phyloP scores from a whole-genome alignment of 2,888 invertebrate genomes.

The Cosmorhoe ocellata region DNA sequence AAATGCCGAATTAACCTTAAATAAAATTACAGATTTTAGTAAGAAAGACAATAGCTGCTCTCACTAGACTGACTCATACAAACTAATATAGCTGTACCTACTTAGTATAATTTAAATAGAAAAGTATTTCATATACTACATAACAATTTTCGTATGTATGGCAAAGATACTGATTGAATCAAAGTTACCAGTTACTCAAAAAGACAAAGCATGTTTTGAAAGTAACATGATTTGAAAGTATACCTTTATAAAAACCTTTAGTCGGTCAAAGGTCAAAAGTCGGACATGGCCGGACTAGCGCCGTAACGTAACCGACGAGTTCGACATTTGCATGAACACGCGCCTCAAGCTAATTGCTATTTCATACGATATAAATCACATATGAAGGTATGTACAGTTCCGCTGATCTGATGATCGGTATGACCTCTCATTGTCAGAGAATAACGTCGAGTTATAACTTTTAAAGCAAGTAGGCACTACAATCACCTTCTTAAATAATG shows the following conservation, averaged over 20 bases:
- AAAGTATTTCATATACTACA: no score
- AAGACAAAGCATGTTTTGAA: no score
- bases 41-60: background rate
- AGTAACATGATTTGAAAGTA: no score
- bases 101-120: no score
- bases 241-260: background rate
- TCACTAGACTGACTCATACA: no score
- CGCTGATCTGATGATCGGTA: constrained; percentile 44
- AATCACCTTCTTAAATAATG: background rate
- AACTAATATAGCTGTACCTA: no score
- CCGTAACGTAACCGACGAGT: constrained; percentile 37
- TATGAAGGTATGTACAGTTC: no score
- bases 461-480: no score
- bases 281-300: constrained; percentile 18
- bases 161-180: no score
- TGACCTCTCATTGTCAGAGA: constrained; percentile 41
- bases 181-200: no score
- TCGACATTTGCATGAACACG: constrained; percentile 69
- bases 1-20: constrained; percentile 2
- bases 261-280: constrained; percentile 15
- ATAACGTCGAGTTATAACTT: background rate
- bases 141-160: no score
- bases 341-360: constrained; percentile 64
- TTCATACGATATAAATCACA: constrained; percentile 68
- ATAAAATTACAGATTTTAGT: background rate